Percentiles rank a stretch among this genome's conserved stretches.
Conservation (phyloP, 2,797 vertebrate species). For the Enteromius thamalakanensis region DNA sequence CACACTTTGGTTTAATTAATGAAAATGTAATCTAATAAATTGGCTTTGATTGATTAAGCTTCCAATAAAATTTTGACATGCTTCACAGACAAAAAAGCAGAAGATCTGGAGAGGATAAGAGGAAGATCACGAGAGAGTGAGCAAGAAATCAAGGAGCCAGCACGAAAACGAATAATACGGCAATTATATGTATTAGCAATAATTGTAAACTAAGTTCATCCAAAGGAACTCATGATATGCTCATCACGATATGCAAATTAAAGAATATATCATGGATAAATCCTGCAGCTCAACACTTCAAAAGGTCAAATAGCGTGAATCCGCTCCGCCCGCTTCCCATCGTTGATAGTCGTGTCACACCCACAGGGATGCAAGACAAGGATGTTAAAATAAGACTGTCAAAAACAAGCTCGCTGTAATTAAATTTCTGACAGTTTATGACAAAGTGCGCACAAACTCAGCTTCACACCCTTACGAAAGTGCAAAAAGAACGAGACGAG, state of each 20-base stretch:
- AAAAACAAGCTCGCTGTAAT: slow-evolving; percentile 46
- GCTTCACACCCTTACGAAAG: slow-evolving; percentile 42
- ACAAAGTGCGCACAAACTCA: slow-evolving; percentile 44
- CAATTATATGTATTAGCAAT: slow-evolving; percentile 40
- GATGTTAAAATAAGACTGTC: slow-evolving; percentile 50
- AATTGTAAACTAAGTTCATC: slow-evolving; percentile 36
- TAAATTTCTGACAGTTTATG: slow-evolving; percentile 51
- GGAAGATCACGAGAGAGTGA: neutral
- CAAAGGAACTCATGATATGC: slow-evolving; percentile 36
- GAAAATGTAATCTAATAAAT: slow-evolving; percentile 46
- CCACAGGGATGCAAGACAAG: slow-evolving; percentile 37
- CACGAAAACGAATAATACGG: slow-evolving; percentile 21
- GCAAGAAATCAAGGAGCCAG: slow-evolving; percentile 3
- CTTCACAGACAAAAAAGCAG: slow-evolving; percentile 9
- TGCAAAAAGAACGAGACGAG: slow-evolving; percentile 38
- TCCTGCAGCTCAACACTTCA: slow-evolving; percentile 38
- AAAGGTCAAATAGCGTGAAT: slow-evolving; percentile 38
- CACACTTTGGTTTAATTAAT: slow-evolving; percentile 51
- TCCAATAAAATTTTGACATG: slow-evolving; percentile 48
- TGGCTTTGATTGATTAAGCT: slow-evolving; percentile 49
- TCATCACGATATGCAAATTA: slow-evolving; percentile 36
- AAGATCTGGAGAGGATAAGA: slow-evolving; percentile 13
- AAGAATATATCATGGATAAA: slow-evolving; percentile 38
- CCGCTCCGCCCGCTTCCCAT: neutral
- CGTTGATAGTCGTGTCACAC: slow-evolving; percentile 27